A percentile compares a stretch with the other conserved stretches of the same genome.
phyloP scores from a whole-genome alignment of 2,888 invertebrate species.

The Coronaproctus castanopsis region DNA sequence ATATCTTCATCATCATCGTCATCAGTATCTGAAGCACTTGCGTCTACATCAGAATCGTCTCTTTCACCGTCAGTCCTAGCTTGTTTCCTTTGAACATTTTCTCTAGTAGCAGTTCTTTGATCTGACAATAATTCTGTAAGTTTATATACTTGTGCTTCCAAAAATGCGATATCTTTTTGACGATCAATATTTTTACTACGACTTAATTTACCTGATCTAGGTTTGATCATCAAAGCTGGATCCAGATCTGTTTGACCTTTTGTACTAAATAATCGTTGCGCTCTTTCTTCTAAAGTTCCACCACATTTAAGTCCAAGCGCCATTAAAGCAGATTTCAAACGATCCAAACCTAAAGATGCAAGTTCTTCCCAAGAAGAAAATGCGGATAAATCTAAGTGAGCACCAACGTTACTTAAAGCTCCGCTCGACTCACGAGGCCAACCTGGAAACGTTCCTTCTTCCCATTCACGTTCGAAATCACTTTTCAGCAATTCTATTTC shows the following conservation, averaged over 20 bases:
- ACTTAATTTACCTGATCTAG: constrained; percentile 48
- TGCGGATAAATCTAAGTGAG: constrained; percentile 92
- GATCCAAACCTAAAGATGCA: constrained; percentile 87
- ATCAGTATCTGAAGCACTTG: constrained; percentile 55
- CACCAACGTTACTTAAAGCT: constrained; percentile 81
- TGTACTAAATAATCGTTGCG: constrained; percentile 83
- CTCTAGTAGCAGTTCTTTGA: constrained; percentile 77
- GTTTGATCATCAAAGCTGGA: constrained; percentile 75
- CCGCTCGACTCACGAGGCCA: constrained; percentile 94
- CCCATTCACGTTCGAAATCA: constrained; percentile 74
- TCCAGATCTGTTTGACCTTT: constrained; percentile 88
- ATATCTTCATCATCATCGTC: constrained; percentile 70
- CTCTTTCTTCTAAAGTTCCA: constrained; percentile 88
- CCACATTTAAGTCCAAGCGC: constrained; percentile 95
- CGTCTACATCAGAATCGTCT: constrained; percentile 78
- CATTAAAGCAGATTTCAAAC: constrained; percentile 90
- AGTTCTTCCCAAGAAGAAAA: constrained; percentile 95
- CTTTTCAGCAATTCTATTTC: constrained; percentile 57
- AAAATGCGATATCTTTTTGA: constrained; percentile 64
- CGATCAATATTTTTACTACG: constrained; percentile 42
- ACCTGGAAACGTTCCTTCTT: constrained; percentile 71
- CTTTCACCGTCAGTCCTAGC: constrained; percentile 85
- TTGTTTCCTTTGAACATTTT: constrained; percentile 95
- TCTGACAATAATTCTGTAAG: constrained; percentile 64
- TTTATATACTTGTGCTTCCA: constrained; percentile 78